Base-by-base conservation (phyloP, 2,888 invertebrate genomes). In the Melanchra persicariae region DNA sequence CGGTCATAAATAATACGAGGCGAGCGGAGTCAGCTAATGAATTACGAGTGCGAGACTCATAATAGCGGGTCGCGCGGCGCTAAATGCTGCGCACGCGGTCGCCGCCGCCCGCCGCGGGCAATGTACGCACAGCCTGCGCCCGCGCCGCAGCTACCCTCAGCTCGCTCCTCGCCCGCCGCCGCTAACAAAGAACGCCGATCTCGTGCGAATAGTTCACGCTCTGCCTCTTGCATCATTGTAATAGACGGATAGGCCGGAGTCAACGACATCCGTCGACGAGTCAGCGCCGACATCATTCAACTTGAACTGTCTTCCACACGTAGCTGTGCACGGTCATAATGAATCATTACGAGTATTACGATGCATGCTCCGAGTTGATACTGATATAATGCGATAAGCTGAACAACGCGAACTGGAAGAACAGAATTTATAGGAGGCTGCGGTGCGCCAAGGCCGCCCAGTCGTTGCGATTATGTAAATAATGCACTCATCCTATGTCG, bases 11-110 rank as follows among this genome's bases (percentile, higher is more conserved):
- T 95, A 94, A 93, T 91, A 87, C 81, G 89, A 90, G 78, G 91
- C 91, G 91, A 91, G 90, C 90, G 88, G 89, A 93, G 92, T 91
- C 91, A 86, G 86, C 92, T 94, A 95, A 95, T 95, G 95, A 95
- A 94, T 95, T 95, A 95, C 91, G 88, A 90, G 88, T 85, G 89
- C 89, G 86, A 89, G 90, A 72, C 86, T 89, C 88, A 91, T 92
- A 93, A 92, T 93, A 91, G 91, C 87, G 87, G 89, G 87, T 87
- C 88, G 88, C 87, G 84, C 86, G 85, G 87, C 88, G 87, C 85
- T 87, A 86, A 89, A 87, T 85, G 87, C 87, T 74, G 80, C 68
- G 84, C 81, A 74, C 81, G 81, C 81, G 83, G 77, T 66, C 78
- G 80, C 83, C 76, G 79, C 75, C 61, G 37, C 37, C 77, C 66